Evolutionary conservation across 2,113 vertebrate species (phyloP).

Genomic region (Emydocephalus ijimae): DNA sequence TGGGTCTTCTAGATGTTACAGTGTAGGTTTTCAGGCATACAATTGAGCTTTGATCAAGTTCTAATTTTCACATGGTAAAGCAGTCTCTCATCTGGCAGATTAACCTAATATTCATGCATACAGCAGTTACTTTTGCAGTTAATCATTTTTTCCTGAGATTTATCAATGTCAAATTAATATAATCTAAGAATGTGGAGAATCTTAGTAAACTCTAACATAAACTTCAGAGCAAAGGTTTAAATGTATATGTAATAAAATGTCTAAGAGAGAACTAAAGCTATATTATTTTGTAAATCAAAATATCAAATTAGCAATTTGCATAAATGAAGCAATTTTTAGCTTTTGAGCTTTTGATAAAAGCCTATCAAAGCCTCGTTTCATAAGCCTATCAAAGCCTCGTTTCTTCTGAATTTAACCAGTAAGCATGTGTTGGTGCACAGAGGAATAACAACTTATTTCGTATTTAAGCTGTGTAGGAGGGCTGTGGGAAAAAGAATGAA

Average conservation of each 20-base stretch:
- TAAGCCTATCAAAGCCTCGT: not conserved
- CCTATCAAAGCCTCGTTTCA: not conserved
- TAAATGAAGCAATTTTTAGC: not conserved
- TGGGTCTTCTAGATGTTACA: not conserved
- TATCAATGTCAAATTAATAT: not conserved
- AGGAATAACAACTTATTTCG: not conserved
- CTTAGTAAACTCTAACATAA: not conserved
- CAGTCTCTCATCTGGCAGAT: not conserved
- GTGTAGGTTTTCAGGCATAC: not conserved
- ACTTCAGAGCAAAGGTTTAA: not conserved
- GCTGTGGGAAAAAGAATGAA: not conserved
- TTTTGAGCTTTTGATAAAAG: not conserved
- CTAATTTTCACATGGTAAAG: not conserved
- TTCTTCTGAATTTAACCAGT: not conserved
- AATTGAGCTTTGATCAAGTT: not conserved
- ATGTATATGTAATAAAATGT: not conserved
- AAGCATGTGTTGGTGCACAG: not conserved
- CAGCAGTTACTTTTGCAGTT: not conserved
- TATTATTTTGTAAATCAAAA: not conserved
- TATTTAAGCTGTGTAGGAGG: not conserved
- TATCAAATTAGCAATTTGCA: not conserved
- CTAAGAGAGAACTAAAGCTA: not conserved
- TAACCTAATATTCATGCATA: not conserved
- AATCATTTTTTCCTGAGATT: not conserved
- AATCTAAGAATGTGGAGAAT: not conserved